A percentile compares a stretch with the other conserved stretches of the same genome.
Conservation (phyloP, 2,113 vertebrate species). For the Suncus etruscus region DNA sequence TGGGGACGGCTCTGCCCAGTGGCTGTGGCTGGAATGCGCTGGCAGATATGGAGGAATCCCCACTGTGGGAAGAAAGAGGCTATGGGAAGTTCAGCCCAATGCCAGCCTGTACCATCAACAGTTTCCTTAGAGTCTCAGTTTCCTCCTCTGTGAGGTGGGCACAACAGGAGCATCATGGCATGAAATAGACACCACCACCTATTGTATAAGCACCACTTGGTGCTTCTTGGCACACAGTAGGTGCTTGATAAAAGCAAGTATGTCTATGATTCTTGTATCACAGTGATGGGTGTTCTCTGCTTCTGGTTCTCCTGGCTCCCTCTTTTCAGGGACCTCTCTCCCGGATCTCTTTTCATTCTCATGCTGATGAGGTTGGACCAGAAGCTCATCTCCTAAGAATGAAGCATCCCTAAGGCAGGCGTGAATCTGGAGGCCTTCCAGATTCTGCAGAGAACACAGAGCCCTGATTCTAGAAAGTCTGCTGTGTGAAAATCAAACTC, state of each 20-base stretch:
- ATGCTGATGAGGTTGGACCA: neutral
- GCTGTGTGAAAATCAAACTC: neutral
- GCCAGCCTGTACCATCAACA: too few species aligned
- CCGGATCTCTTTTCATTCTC: neutral
- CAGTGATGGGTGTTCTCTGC: neutral
- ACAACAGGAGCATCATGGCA: neutral
- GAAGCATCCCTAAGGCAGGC: neutral
- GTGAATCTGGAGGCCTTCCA: neutral
- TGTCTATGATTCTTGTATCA: neutral
- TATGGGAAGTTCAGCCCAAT: too few species aligned
- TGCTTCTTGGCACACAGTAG: neutral
- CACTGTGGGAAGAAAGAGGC: too few species aligned
- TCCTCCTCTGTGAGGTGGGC: neutral
- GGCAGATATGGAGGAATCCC: too few species aligned
- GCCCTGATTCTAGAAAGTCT: neutral
- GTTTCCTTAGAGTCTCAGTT: neutral
- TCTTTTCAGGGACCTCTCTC: neutral
- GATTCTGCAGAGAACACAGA: neutral
- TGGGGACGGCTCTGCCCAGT: too few species aligned
- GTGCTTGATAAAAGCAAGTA: neutral
- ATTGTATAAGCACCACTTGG: neutral
- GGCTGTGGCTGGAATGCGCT: too few species aligned
- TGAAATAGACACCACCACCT: neutral
- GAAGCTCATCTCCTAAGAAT: neutral
- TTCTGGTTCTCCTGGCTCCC: neutral